A percentile compares a stretch with the other conserved stretches of the same genome.
phyloP scores from a whole-genome alignment of 2,888 invertebrate species.

The Ectemnius lituratus region DNA sequence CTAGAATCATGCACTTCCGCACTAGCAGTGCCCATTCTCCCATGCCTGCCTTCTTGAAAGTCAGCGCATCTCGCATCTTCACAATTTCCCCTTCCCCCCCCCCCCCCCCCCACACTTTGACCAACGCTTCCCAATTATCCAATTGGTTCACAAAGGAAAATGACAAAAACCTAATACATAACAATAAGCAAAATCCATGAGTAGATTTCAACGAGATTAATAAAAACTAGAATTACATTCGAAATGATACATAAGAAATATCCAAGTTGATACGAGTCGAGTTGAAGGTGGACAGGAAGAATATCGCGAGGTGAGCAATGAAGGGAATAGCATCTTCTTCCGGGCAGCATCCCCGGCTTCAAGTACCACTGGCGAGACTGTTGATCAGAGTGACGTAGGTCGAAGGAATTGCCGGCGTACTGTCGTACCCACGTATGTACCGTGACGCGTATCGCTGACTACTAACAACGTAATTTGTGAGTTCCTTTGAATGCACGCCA shows the following conservation, averaged over 20 bases:
- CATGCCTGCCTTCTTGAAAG: too few relatives aligned
- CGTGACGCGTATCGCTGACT: slow-evolving; percentile 43
- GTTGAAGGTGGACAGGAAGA: background rate
- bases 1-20: too few relatives aligned
- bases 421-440: slow-evolving; percentile 10
- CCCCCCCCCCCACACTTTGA: too few relatives aligned
- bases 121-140: too few relatives aligned
- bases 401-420: slow-evolving; percentile 27
- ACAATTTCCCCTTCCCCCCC: too few relatives aligned
- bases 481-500: slow-evolving; percentile 45
- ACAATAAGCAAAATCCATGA: too few relatives aligned
- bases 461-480: slow-evolving; percentile 45
- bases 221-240: too few relatives aligned
- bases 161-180: too few relatives aligned
- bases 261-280: background rate
- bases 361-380: slow-evolving; percentile 10
- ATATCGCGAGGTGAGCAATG: background rate
- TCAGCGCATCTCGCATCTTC: too few relatives aligned
- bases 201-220: too few relatives aligned
- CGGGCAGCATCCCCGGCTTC: slow-evolving; percentile 31
- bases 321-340: slow-evolving; percentile 9
- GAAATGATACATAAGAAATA: background rate
- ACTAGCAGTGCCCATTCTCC: too few relatives aligned
- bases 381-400: slow-evolving; percentile 45
- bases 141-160: too few relatives aligned